Evolutionary conservation across 2,888 invertebrate species (phyloP), one percentile per base, ranked within the genome.

Genomic region (Sarcophaga caerulescens): DNA sequence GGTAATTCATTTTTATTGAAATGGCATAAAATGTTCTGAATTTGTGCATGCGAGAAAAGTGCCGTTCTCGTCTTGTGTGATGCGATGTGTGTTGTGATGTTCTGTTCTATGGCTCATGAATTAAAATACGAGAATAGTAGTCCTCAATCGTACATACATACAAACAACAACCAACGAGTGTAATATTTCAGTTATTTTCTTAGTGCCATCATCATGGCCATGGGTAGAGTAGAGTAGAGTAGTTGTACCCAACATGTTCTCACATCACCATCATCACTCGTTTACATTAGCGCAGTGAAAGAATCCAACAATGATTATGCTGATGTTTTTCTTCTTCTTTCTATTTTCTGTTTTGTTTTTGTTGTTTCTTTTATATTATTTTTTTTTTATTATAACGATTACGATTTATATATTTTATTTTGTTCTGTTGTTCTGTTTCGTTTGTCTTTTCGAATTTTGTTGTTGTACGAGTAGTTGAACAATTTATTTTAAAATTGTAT

Each of bases 1-100:
- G 89, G 90, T 90, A 91, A 92, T 92, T 92, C 91, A 92, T 90
- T 92, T 92, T 92, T 92, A 92, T 92, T 92, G 91, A 91, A 91
- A 92, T 92, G 90, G 91, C 90, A 90, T 90, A 89, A 91, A 90
- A 91, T 89, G 84, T 87, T 87, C 80, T 84, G 80, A 84, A 82
- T 77, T 63, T 81, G 52, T 71, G 52, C 52, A 52, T 57, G 14
- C 14, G 52, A 12, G 23, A 44, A 17, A 3, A 69, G 8, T 70
- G 62, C 52, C 75, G 10, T 71, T 65, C 52, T 52, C 17, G 25
- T 74, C 60, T 74, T 35, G 14, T 81, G 35, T 35, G 35, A 1
- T 35, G 35, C 8, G 8, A 35, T 35, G 35, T 35, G 35, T 35
- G 76, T 84, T 81, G 57, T 69, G 74, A 88, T 89, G 74, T 47